A percentile compares a stretch with the other conserved stretches of the same genome.
These are phyloP conservation scores for Schizotus pectinicornis DNA, from an alignment of 2,888 invertebrate species.

Conservation along the genomic window DNA sequence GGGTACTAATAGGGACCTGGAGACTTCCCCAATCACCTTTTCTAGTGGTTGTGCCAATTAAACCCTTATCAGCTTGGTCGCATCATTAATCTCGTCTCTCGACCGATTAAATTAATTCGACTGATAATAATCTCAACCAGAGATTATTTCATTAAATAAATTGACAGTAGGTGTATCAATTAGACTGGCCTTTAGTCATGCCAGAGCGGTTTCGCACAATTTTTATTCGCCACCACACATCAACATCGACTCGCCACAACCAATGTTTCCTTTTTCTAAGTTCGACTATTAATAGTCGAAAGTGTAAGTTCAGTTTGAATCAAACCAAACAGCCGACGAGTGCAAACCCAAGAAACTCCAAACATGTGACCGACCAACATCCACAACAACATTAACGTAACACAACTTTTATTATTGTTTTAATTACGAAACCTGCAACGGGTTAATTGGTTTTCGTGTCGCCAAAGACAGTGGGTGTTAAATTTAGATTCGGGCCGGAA, in stretches of 20 bases:
- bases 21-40: too few relatives aligned
- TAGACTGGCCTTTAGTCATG: constrained; percentile 9
- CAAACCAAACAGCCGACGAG: neutral
- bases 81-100: too few relatives aligned
- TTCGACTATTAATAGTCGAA: constrained; percentile 31
- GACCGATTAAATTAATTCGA: too few relatives aligned
- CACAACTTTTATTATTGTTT: too few relatives aligned
- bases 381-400: neutral
- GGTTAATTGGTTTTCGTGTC: too few relatives aligned
- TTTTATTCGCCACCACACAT: constrained; percentile 3
- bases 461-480: too few relatives aligned
- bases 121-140: neutral
- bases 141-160: constrained; percentile 27
- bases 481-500: too few relatives aligned
- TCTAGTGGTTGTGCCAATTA: too few relatives aligned
- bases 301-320: constrained; percentile 13
- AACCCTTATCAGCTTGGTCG: too few relatives aligned
- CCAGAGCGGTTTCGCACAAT: neutral
- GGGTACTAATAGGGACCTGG: too few relatives aligned
- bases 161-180: constrained; percentile 33
- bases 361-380: constrained; percentile 9
- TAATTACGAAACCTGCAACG: too few relatives aligned
- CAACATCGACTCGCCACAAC: constrained; percentile 1
- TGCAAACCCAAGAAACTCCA: neutral
- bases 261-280: constrained; percentile 16